These are phyloP conservation scores for Brachyrhaphis roseni DNA, from an alignment of 2,797 vertebrate species.

Conservation along the genomic window DNA sequence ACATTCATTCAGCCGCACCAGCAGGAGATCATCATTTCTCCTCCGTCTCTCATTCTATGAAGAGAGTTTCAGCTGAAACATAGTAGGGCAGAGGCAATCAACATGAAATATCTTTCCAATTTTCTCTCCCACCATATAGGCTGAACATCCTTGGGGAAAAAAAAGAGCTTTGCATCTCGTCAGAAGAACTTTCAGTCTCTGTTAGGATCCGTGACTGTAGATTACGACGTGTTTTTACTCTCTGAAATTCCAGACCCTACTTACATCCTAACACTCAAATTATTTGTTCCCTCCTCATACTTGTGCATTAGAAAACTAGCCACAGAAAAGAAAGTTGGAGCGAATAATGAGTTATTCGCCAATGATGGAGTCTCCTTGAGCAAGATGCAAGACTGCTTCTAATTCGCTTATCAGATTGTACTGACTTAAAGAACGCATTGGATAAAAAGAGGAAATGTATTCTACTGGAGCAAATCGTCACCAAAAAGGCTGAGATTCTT, in stretches of 20 bases:
- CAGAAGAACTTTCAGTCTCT: constrained; percentile 34
- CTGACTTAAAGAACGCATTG: not conserved
- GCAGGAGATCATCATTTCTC: constrained; percentile 64
- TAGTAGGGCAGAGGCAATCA: constrained; percentile 63
- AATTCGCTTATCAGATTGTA: not conserved
- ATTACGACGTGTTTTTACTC: not conserved
- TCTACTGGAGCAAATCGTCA: not conserved
- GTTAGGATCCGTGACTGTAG: constrained; percentile 6
- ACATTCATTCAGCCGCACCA: constrained; percentile 68
- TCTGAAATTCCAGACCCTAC: not conserved
- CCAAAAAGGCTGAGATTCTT: not conserved
- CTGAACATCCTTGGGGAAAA: constrained; percentile 24
- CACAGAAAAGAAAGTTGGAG: not conserved
- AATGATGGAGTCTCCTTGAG: not conserved
- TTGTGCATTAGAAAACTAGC: constrained; percentile 24
- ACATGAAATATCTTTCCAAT: constrained; percentile 60
- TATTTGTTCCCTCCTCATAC: constrained; percentile 17
- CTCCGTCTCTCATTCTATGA: constrained; percentile 46
- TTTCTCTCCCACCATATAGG: constrained; percentile 45
- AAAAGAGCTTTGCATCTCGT: constrained; percentile 45
- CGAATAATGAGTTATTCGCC: not conserved
- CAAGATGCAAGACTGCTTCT: not conserved
- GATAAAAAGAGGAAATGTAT: not conserved
- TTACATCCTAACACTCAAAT: constrained; percentile 24
- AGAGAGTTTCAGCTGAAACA: constrained; percentile 56